These are phyloP conservation scores for Terrapene triunguis DNA, from an alignment of 2,113 vertebrate species.

Conservation along the genomic window DNA sequence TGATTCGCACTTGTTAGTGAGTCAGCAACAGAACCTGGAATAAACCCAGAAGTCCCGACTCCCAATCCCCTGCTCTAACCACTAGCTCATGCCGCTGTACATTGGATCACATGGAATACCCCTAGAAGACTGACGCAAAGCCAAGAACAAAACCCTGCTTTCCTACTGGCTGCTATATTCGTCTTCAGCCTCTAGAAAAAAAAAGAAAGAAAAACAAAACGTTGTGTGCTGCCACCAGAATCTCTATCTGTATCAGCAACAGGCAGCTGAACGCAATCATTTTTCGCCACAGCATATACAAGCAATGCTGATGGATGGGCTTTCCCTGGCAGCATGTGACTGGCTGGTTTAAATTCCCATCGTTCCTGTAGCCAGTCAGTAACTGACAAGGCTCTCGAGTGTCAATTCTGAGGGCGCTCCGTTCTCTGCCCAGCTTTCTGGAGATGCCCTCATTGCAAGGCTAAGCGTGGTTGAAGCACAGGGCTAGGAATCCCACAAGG, in stretches of 20 bases:
- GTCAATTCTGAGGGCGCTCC: not conserved
- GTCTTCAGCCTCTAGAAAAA: not conserved
- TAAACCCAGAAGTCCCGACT: not conserved
- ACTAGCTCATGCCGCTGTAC: not conserved
- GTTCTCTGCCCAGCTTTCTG: not conserved
- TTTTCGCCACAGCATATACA: not conserved
- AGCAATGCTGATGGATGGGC: not conserved
- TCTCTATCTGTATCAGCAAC: not conserved
- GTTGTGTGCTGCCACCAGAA: not conserved
- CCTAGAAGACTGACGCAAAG: not conserved
- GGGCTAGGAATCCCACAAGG: not conserved
- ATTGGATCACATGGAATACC: not conserved
- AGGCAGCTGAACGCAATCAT: not conserved
- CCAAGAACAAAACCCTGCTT: not conserved
- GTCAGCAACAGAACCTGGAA: not conserved
- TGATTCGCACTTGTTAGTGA: not conserved
- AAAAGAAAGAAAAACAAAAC: no score
- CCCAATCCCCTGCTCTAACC: not conserved
- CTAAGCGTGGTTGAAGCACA: not conserved
- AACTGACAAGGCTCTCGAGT: not conserved
- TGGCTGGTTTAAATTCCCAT: not conserved
- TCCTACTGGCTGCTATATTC: not conserved
- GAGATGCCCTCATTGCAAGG: not conserved
- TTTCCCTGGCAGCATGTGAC: not conserved
- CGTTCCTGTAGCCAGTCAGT: not conserved